phyloP scores from a whole-genome alignment of 1,140 invertebrate species.

The Physella acuta region DNA sequence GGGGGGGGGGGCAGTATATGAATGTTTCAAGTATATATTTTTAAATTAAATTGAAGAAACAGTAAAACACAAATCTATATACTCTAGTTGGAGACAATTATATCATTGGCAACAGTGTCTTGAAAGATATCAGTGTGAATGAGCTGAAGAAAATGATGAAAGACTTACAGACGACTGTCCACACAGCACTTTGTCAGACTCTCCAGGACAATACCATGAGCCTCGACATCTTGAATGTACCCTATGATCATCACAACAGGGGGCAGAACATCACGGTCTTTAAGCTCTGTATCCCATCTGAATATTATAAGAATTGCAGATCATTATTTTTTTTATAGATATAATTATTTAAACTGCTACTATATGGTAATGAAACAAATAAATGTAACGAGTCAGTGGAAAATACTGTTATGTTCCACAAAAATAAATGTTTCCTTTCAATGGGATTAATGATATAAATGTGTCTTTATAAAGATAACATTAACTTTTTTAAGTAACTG shows the following conservation, averaged over 20 bases:
- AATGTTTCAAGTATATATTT: not conserved
- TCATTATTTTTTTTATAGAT: too few species aligned
- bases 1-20: too few species aligned
- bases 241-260: not conserved
- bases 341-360: too few species aligned
- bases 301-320: too few species aligned
- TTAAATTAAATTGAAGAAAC: not conserved
- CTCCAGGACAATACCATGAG: constrained; percentile 7
- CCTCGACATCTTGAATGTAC: not conserved
- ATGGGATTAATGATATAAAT: not conserved
- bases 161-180: constrained; percentile 2
- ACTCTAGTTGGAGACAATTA: too few species aligned
- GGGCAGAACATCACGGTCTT: not conserved
- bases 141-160: not conserved
- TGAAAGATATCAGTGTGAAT: not conserved
- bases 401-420: not conserved
- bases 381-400: not conserved
- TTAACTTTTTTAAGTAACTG: too few species aligned
- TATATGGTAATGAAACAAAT: not conserved
- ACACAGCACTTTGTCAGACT: not conserved
- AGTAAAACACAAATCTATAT: too few species aligned
- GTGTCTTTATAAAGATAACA: not conserved
- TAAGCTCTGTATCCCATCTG: constrained; percentile 3
- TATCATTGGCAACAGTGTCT: too few species aligned
- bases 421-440: not conserved